Evolutionary conservation across 1,140 invertebrate species (phyloP), one percentile per base, ranked within the genome.

Genomic region (Notospermus geniculatus): DNA sequence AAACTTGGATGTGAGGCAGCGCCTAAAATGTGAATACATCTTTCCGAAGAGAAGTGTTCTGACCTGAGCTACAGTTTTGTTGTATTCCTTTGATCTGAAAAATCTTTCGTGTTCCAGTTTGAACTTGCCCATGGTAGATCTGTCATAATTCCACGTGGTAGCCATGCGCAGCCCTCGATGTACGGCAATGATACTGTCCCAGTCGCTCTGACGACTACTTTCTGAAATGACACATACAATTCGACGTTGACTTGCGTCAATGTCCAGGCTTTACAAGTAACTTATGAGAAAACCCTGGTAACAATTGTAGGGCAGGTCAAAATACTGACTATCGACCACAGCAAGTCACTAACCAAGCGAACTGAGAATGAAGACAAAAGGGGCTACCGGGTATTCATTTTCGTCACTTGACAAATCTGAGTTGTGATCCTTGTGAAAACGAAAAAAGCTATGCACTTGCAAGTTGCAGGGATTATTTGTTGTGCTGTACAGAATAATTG

Each of bases 81-180:
- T 68, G 25, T 55, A 65, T 30, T 54, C 55, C 43, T 9, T 65
- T 61, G 52, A 73, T 32, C 77, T 56, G 57, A 70, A 71, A 70
- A 86, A 86, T 29, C 84, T 70, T 25, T 81, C 61, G 64, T 85
- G 84, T 13, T 78, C 59, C n/a, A 87, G 72, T 64, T 82, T 82
- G 67, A 85, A 86, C 25, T 91, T 85, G 0, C 93, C 93, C 90
- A 97, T 95, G 70, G 88, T 90, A 50, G 87, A 84, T 74, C 88
- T 89, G 71, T 91, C 83, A 74, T 89, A 93, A 0, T 92, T 92
- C 97, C 97, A 99, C 0, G 92, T 97, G 0, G 94, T 95, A 0
- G 92, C 90, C 60, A 88, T 63, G 7, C 77, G 66, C 29, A 88
- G 78, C 28, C 88, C 88, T 13, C 83, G 72, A 80, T 99, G 97